phyloP scores from a whole-genome alignment of 2,113 vertebrate species.

The Silurus asotus region DNA sequence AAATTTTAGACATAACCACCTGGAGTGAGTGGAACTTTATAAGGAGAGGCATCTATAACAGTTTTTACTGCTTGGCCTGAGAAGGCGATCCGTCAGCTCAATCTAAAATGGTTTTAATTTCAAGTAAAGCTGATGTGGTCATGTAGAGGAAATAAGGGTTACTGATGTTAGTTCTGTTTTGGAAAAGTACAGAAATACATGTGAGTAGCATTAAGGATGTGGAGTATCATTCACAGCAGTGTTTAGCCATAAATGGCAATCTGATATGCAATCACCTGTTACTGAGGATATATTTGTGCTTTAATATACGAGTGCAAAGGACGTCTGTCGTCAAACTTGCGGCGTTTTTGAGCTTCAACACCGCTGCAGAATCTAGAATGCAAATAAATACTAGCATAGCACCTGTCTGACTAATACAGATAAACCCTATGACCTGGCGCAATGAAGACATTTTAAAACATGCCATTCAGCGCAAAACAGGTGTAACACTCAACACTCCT shows the following conservation, averaged over 20 bases:
- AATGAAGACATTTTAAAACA: conserved; percentile 18
- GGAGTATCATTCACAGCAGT: background rate
- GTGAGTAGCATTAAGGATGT: background rate
- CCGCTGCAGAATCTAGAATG: conserved; percentile 5
- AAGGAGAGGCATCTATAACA: conserved; percentile 13
- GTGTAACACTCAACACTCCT: conserved; percentile 19
- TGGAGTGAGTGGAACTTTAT: conserved; percentile 25
- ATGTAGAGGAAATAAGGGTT: background rate
- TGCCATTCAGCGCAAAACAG: conserved; percentile 8
- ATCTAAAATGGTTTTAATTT: conserved; percentile 1
- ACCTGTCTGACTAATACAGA: background rate
- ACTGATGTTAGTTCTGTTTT: background rate
- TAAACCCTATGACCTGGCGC: conserved; percentile 4
- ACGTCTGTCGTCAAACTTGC: background rate
- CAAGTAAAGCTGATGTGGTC: background rate
- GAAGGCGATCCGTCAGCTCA: conserved; percentile 23
- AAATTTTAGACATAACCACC: conserved; percentile 8
- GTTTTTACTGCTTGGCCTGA: conserved; percentile 31
- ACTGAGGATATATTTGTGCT: background rate
- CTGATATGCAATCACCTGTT: background rate
- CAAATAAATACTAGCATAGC: conserved; percentile 14
- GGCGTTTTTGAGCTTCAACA: background rate
- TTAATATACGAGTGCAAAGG: background rate
- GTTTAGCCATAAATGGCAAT: conserved; percentile 7
- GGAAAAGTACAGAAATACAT: conserved; percentile 2